phyloP scores from a whole-genome alignment of 2,888 invertebrate genomes.

The Nycteola revayana region DNA sequence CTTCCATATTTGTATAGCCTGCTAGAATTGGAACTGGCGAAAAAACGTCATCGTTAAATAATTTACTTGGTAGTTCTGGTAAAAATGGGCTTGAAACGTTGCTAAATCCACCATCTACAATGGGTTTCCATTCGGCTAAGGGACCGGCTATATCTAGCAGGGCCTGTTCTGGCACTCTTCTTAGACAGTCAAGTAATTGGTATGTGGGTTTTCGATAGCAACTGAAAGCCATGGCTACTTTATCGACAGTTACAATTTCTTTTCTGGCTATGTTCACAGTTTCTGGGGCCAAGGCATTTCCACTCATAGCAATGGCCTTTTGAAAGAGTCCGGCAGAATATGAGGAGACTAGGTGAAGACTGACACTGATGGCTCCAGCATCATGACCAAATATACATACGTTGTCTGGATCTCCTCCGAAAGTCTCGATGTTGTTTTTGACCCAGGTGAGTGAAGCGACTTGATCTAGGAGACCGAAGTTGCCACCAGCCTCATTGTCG shows the following conservation, averaged over 20 bases:
- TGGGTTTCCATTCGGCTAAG: conserved; percentile 86
- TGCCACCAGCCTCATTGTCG: conserved; percentile 89
- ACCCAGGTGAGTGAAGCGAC: conserved; percentile 91
- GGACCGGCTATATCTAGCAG: conserved; percentile 85
- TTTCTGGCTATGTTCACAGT: conserved; percentile 84
- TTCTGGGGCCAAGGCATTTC: conserved; percentile 84
- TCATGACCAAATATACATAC: conserved; percentile 91
- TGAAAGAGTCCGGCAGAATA: conserved; percentile 86
- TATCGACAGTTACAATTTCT: conserved; percentile 83
- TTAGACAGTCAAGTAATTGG: conserved; percentile 86
- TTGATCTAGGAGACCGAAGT: conserved; percentile 91
- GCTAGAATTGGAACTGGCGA: conserved; percentile 87
- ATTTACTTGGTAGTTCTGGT: conserved; percentile 84
- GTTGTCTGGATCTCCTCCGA: conserved; percentile 89
- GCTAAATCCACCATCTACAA: conserved; percentile 87
- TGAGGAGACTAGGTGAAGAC: conserved; percentile 87
- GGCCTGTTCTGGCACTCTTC: conserved; percentile 81
- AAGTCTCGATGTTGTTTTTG: conserved; percentile 86
- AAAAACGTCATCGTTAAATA: conserved; percentile 83
- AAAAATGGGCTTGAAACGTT: conserved; percentile 86
- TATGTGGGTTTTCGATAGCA: conserved; percentile 86
- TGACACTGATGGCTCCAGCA: conserved; percentile 89
- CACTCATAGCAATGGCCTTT: conserved; percentile 91
- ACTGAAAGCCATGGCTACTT: conserved; percentile 84
- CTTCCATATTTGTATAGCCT: conserved; percentile 93